Evolutionary conservation across 1,140 invertebrate genomes (phyloP), one percentile per base, ranked within the genome.

Genomic region (Lanistes nyassanus): DNA sequence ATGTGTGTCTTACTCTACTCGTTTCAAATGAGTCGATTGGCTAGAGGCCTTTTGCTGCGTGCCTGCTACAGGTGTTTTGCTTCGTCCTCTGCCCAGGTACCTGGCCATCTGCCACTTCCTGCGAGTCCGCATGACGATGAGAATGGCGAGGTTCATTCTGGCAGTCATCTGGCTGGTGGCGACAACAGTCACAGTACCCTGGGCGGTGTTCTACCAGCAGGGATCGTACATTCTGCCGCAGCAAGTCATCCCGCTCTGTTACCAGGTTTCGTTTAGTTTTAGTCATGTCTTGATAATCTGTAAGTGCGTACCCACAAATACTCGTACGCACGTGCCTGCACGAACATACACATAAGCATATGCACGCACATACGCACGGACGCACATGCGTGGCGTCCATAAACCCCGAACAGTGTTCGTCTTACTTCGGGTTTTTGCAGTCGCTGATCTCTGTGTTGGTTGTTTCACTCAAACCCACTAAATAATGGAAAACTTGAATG

Each of bases 31-130:
- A n/a, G 51, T 53, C 13, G 51, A 23, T 53, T 13, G 51, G 51
- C 13, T 53, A 23, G 51, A 13, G 51, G 51, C 23, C 51, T 53
- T 53, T 53, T 23, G 23, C 51, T 53, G 51, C 51, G 13, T 53
- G 51, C n/a, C 23, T 76, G 23, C n/a, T 67, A 19, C 42, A 2
- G 42, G 56, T 60, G 2, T 31, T 31, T 31, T 60, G 56, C 56
- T 36, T 53, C 39, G 7, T 65, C 31, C 72, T 58, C 62, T 31
- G 83, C 81, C 9, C 93, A 98, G 96, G 90, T 98, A 97, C 87
- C 91, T 97, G 77, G 96, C 96, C 39, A 98, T 98, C 76, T 98
- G 96, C 94, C 97, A 95, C 93, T 95, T 96, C 1, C 88, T 98
- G 79, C 95, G 95, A 86, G 94, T 94, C 79, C 96, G 97, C 88